Base-by-base conservation (phyloP, 37 sponge, comb jelly and placozoan species). In the Eunapius fragilis region DNA sequence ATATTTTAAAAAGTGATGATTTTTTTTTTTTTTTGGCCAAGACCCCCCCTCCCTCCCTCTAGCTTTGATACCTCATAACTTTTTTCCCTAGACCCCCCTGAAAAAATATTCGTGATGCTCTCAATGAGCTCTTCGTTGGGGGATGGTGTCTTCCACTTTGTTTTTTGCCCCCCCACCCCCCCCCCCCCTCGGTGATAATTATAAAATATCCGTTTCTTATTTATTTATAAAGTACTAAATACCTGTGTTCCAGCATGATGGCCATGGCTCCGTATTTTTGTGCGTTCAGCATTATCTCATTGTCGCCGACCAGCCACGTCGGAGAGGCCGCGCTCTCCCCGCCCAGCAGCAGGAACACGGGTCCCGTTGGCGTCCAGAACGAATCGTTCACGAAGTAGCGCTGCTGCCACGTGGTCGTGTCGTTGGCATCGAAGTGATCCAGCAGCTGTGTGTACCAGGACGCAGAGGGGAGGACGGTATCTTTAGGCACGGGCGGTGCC, bases 291-390 rank as follows among this genome's bases (percentile, higher is more conserved):
- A 92, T 89, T 37, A 90, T 89, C 48, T 91, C 89, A 0, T 88
- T 86, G 82, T 91, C 90, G 17, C 78, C 84, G 24, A 80, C 87
- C 25, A 89, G 79, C 97, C 97, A 96, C 0, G 35, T 47, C 11
- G 95, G 95, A 27, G 80, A 31, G 0, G 92, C 89, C 14, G 84
- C 75, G 0, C 97, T 95, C 67, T 96, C 97, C 34, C 97, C 97
- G 26, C 90, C 95, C 23, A 96, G 80, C 93, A 91, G 68, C 37
- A 96, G 87, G 77, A 96, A 96, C 41, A 96, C 92, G 22, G 97
- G 97, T 0, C 97, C 97, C 28, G 28, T 81, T 25, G 69, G 75
- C 17, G 86, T 58, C 89, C 88, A 89, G 83, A 33, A 91, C n/a
- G 77, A 76, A 72, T 70, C 87, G 71, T 96, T 94, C 34, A 91